Evolutionary conservation across 2,113 vertebrate genomes (phyloP).

Genomic region (Gnathonemus longibarbis): DNA sequence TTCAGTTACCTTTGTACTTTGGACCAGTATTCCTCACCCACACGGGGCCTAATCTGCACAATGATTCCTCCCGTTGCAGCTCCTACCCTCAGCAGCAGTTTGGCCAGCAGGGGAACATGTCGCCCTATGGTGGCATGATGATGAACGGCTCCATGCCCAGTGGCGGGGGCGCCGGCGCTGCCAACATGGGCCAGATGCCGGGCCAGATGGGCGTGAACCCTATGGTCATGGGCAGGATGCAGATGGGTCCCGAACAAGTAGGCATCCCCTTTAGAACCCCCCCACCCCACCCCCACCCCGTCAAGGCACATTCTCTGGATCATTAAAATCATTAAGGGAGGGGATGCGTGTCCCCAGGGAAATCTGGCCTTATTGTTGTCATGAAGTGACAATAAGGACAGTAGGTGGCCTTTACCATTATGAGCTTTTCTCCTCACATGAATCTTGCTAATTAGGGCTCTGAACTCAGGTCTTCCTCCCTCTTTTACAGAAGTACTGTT

Average conservation of each 20-base stretch:
- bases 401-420: neutral
- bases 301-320: neutral
- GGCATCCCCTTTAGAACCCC: neutral
- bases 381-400: neutral
- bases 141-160: conserved; percentile 69
- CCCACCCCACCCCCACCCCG: too few species aligned
- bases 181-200: conserved; percentile 63
- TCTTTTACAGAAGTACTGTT: conserved; percentile 37
- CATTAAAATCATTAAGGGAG: neutral
- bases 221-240: conserved; percentile 65
- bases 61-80: conserved; percentile 49
- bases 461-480: neutral
- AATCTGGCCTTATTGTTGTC: neutral
- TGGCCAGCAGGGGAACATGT: conserved; percentile 69
- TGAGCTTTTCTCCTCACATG: neutral
- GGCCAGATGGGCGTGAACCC: conserved; percentile 79
- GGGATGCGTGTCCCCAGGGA: neutral
- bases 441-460: neutral
- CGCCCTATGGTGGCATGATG: conserved; percentile 76
- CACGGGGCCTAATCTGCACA: neutral
- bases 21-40: neutral
- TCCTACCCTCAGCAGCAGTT: conserved; percentile 85
- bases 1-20: neutral
- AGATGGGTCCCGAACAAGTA: conserved; percentile 87
- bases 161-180: conserved; percentile 46